Evolutionary conservation across 1,140 invertebrate species (phyloP).

Genomic region (Lepidurus couesii): DNA sequence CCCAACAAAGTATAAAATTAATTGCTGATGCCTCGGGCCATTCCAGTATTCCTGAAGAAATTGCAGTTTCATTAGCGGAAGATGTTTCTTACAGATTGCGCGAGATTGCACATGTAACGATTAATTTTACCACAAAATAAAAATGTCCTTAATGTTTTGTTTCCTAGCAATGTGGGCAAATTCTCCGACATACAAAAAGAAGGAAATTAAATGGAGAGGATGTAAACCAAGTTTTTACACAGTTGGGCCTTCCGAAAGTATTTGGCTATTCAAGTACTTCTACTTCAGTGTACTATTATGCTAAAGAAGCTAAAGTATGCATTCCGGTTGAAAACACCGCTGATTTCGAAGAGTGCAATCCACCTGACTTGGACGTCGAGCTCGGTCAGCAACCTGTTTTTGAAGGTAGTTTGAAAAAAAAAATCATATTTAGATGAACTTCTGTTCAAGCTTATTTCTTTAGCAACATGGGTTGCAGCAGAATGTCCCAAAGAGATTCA

Average conservation of each 20-base stretch:
- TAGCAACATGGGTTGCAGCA: neutral
- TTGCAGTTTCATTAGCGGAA: conserved; percentile 32
- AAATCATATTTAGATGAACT: neutral
- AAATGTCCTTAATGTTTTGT: neutral
- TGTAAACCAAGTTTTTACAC: conserved; percentile 32
- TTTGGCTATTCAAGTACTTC: conserved; percentile 30
- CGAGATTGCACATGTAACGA: conserved; percentile 32
- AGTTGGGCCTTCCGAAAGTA: conserved; percentile 32
- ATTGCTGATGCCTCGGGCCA: conserved; percentile 33
- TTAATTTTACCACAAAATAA: neutral
- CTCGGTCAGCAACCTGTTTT: neutral
- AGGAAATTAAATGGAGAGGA: conserved; percentile 32
- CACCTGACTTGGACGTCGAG: neutral
- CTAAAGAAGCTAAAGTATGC: conserved; percentile 29
- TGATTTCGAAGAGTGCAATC: neutral
- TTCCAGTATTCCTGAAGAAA: conserved; percentile 22
- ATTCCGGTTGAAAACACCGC: conserved; percentile 16
- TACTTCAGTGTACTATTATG: neutral
- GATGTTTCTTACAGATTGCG: conserved; percentile 34
- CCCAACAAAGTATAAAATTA: conserved; percentile 30
- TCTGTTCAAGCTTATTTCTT: neutral
- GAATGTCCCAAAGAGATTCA: neutral
- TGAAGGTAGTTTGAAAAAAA: neutral
- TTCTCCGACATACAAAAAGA: conserved; percentile 33
- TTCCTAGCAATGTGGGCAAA: conserved; percentile 32